A percentile compares a stretch with the other conserved stretches of the same genome.
Evolutionary conservation across 2,797 vertebrate genomes (phyloP).

Genomic region (Pantherophis vulpinus): DNA sequence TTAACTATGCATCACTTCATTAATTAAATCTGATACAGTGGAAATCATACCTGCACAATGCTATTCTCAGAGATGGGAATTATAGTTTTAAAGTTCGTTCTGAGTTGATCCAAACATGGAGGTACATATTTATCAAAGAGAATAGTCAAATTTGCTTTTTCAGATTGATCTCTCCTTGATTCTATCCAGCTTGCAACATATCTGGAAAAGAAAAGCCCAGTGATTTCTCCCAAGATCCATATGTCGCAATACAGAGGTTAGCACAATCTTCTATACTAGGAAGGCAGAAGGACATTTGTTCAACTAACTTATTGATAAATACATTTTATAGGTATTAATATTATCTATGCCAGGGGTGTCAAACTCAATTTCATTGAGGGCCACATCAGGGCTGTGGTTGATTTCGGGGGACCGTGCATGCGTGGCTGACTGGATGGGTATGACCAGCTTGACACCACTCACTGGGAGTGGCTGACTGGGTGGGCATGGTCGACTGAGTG

Average conservation of each 20-base stretch:
- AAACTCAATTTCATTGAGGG: no score
- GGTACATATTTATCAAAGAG: constrained; percentile 87
- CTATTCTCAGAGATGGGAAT: constrained; percentile 79
- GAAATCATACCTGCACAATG: constrained; percentile 78
- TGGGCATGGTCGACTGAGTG: no score
- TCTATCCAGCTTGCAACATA: constrained; percentile 87
- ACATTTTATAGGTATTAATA: background rate
- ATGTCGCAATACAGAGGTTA: background rate
- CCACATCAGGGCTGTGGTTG: no score
- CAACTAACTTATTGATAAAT: background rate
- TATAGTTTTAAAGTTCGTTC: constrained; percentile 78
- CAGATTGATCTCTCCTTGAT: constrained; percentile 76
- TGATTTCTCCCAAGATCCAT: background rate
- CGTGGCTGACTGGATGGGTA: no score
- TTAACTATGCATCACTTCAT: background rate
- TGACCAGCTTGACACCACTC: no score
- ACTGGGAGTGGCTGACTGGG: no score
- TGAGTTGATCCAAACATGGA: constrained; percentile 81
- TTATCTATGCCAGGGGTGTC: no score
- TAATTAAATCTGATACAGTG: background rate
- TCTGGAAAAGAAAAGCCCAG: constrained; percentile 61
- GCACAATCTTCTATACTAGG: background rate
- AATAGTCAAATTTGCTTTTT: constrained; percentile 84
- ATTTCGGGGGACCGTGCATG: no score
- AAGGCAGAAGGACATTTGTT: background rate